Conservation (phyloP, 2,113 vertebrate genomes). For the Clinocottus analis region DNA sequence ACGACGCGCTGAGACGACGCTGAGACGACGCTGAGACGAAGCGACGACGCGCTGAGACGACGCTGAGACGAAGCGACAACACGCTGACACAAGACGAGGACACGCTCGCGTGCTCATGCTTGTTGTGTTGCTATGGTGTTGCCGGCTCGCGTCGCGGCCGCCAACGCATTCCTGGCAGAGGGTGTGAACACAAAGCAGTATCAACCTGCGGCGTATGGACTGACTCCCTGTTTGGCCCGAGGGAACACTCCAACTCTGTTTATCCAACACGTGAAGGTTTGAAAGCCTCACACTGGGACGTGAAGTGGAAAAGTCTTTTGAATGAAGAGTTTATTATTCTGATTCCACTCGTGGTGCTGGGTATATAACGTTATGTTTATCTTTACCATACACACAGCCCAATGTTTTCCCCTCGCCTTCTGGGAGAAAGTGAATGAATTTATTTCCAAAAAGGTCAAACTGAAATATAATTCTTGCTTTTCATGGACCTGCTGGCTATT, state of each 20-base stretch:
- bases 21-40: no score
- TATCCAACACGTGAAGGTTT: not conserved
- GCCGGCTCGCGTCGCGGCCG: not conserved
- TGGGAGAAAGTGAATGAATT: not conserved
- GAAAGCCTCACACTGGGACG: not conserved
- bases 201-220: conserved; percentile 1
- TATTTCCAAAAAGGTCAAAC: not conserved
- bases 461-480: not conserved
- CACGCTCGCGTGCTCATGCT: no score
- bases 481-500: not conserved
- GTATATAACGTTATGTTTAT: not conserved
- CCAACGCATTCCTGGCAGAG: conserved; percentile 35
- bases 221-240: conserved; percentile 5
- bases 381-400: not conserved
- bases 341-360: not conserved
- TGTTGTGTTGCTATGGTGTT: conserved; percentile 46
- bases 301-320: not conserved
- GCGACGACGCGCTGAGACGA: no score
- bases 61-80: no score
- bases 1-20: no score
- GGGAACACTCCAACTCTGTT: not conserved
- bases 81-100: no score
- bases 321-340: not conserved
- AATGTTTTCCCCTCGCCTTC: not conserved
- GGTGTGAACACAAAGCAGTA: conserved; percentile 15